Percentiles rank a stretch among this genome's conserved stretches.
Evolutionary conservation across 2,113 vertebrate genomes (phyloP).

Genomic region (Collichthys lucidus): DNA sequence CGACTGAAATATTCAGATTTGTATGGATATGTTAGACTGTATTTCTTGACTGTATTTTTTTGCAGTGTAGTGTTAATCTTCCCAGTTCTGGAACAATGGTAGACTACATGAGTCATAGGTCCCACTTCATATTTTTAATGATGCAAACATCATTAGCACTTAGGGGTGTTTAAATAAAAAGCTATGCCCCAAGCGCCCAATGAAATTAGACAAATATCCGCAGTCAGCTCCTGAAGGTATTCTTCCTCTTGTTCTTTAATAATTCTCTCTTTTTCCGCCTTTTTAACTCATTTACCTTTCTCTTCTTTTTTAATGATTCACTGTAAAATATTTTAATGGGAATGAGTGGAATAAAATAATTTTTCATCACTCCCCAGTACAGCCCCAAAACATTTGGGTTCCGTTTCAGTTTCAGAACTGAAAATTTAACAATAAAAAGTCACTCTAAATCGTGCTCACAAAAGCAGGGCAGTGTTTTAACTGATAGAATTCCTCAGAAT

Average conservation of each 20-base stretch:
- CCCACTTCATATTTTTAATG: slow-evolving; percentile 54
- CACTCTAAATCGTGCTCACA: not conserved
- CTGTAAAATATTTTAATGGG: slow-evolving; percentile 9
- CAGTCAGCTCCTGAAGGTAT: slow-evolving; percentile 38
- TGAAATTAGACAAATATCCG: slow-evolving; percentile 66
- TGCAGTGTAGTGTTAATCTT: not conserved
- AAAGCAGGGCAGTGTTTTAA: not conserved
- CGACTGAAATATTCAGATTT: not conserved
- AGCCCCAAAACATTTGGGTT: not conserved
- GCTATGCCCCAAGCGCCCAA: slow-evolving; percentile 39
- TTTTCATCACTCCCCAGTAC: not conserved
- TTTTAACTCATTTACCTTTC: slow-evolving; percentile 9
- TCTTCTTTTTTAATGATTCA: not conserved
- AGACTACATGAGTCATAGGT: slow-evolving; percentile 13
- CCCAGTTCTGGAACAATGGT: not conserved
- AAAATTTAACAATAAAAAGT: not conserved
- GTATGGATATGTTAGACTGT: not conserved
- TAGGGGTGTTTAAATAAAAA: slow-evolving; percentile 58
- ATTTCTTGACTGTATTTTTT: not conserved
- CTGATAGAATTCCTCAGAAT: too few species aligned
- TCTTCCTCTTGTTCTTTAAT: slow-evolving; percentile 43
- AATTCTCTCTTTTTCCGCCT: slow-evolving; percentile 10
- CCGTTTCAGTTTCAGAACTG: not conserved
- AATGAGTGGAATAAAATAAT: slow-evolving; percentile 4
- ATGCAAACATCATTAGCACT: slow-evolving; percentile 66